Evolutionary conservation across 2,797 vertebrate species (phyloP), one percentile per base, ranked within the genome.

Genomic region (Myiotriccus ornatus): DNA sequence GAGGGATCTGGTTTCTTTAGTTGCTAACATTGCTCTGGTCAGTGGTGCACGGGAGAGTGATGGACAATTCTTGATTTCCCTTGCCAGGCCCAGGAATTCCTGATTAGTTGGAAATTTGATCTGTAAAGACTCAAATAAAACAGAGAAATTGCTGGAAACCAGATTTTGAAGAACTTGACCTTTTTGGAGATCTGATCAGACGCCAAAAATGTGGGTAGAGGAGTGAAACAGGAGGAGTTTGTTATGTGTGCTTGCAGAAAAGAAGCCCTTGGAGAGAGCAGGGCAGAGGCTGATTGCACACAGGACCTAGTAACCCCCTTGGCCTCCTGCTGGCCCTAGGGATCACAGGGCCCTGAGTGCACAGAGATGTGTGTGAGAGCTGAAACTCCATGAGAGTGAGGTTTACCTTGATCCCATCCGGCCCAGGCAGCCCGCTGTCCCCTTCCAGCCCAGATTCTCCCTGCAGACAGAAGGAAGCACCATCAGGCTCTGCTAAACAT

Each of bases 381-480:
- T 62, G 70, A 30, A 76, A 19, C 1, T 18, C 14, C 37, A 9
- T 0, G 9, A 10, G 10, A 14, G 12, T 0, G 47, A 50, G 17
- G 14, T 41, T 97, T 94, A 99, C 99, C 99, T 99, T 99, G 65
- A 98, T 24, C 73, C 99, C 99, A 9, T 99, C 99, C 0, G 98
- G 98, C 87, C 99, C 99, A 2, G 96, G 62, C 18, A 93, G 91
- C 71, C 99, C 99, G 17, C 97, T 97, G 96, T 99, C 99, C 80
- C 99, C 99, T 95, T 99, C 99, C 24, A 99, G 96, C 69, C 99
- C 99, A 0, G 98, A 93, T 50, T 99, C 99, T 84, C 99, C 99
- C 99, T 99, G 96, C 41, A 92, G 94, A 63, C 59, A 93, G 49
- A 91, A 76, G 44, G 22, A 87, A 57, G 44, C n/a, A 53, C 22